Percentiles rank a stretch among this genome's conserved stretches.
These are phyloP conservation scores for Eristalis intricaria DNA, from an alignment of 2,888 invertebrate species.

Conservation along the genomic window DNA sequence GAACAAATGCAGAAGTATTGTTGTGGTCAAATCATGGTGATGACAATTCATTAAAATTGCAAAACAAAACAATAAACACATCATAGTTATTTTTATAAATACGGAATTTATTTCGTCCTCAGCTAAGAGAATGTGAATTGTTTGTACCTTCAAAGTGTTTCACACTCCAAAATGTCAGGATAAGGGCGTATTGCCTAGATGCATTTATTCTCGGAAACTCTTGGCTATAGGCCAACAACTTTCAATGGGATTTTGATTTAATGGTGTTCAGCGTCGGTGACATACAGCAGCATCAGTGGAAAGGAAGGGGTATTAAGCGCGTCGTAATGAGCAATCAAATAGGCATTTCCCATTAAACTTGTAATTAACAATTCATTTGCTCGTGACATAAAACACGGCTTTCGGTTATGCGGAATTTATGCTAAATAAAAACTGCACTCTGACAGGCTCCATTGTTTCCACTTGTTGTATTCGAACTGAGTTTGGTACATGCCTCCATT, in stretches of 20 bases:
- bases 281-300: slow-evolving; percentile 34
- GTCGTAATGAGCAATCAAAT: slow-evolving; percentile 70
- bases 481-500: slow-evolving; percentile 19
- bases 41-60: slow-evolving; percentile 68
- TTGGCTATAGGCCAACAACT: slow-evolving; percentile 61
- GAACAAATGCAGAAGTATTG: slow-evolving; percentile 42
- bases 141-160: not conserved
- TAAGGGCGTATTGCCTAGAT: slow-evolving; percentile 30
- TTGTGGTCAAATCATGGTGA: slow-evolving; percentile 64
- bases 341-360: slow-evolving; percentile 71
- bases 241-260: slow-evolving; percentile 69
- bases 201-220: slow-evolving; percentile 51
- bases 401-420: slow-evolving; percentile 69
- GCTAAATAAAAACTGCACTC: slow-evolving; percentile 48
- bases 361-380: slow-evolving; percentile 72
- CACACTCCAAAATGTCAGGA: slow-evolving; percentile 32
- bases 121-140: not conserved
- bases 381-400: slow-evolving; percentile 70
- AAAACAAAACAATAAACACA: slow-evolving; percentile 10
- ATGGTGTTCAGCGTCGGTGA: slow-evolving; percentile 65
- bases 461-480: slow-evolving; percentile 55
- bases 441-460: slow-evolving; percentile 56
- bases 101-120: slow-evolving; percentile 5
- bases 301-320: slow-evolving; percentile 51
- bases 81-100: not conserved